phyloP scores from a whole-genome alignment of 2,888 invertebrate genomes.

The Harpalus rufipes region DNA sequence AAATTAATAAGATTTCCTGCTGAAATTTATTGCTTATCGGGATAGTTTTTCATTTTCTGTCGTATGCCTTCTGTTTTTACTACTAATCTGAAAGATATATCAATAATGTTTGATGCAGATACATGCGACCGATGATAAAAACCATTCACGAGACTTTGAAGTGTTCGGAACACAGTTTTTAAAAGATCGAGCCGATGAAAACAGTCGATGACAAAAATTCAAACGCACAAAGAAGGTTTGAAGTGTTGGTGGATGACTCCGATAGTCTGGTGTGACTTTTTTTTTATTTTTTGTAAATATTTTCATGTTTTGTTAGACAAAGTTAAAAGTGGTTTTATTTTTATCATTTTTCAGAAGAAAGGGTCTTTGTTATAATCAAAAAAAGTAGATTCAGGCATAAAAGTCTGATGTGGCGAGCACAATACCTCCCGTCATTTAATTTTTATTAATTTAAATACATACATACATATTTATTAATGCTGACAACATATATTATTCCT shows the following conservation, averaged over 20 bases:
- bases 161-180: conserved; percentile 51
- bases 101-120: conserved; percentile 47
- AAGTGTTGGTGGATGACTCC: conserved; percentile 25
- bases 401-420: too few relatives aligned
- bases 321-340: conserved; percentile 18
- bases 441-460: too few relatives aligned
- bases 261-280: conserved; percentile 18
- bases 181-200: conserved; percentile 39
- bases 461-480: too few relatives aligned
- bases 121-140: conserved; percentile 45
- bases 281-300: conserved; percentile 34
- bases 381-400: background rate
- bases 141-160: conserved; percentile 54
- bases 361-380: conserved; percentile 2
- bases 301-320: conserved; percentile 29
- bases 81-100: conserved; percentile 44
- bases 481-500: too few relatives aligned
- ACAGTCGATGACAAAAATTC: conserved; percentile 57
- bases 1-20: conserved; percentile 28
- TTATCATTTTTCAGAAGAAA: conserved; percentile 8
- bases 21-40: conserved; percentile 8
- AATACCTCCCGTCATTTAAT: too few relatives aligned
- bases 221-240: conserved; percentile 48
- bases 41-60: conserved; percentile 41
- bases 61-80: conserved; percentile 33